Base-by-base conservation (phyloP, 2,888 invertebrate genomes). In the Phalangium opilio region DNA sequence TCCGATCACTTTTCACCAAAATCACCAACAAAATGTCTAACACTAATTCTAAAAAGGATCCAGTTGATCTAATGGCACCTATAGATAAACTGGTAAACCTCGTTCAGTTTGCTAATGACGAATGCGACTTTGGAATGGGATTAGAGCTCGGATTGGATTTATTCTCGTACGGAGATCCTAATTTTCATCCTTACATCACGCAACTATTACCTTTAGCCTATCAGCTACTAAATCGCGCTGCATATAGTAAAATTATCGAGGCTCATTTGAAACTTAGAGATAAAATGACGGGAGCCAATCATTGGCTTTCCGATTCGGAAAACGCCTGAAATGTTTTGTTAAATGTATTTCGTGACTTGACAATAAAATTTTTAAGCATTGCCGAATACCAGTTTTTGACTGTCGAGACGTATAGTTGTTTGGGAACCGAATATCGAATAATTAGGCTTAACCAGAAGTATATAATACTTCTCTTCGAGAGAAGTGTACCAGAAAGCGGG, bases 81-180 rank as follows among this genome's bases (percentile, higher is more conserved):
- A 57, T 93, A 3, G 83, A 87, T 59, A 83, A 85, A 48, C 70
- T 87, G 2, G 75, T 89, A 50, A 86, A 83, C 3, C 78, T 78
- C 47, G 80, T 86, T 5, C 83, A 78, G 64, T 86, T 87, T 64
- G 95, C 93, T 0, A 78, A 83, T 48, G 95, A 95, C 62, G 95
- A 96, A 65, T 83, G 83, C 62, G 93, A 95, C 65, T 93, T 89
- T 67, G 95, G 91, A 0, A 89, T 87, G 45, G 83, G 87, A 0
- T 66, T 95, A 2, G 93, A 95, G 65, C 70, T 85, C 34, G 93
- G 89, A 0, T 77, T 87, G 55, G 79, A 85, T 64, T 67, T 95
- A 42, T 85, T 93, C 62, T 78, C 77, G 51, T 82, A 78, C 48
- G 84, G 86, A 0, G 65, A 77, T 45, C 68, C 73, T 43, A 72